Percentiles rank a stretch among this genome's conserved stretches.
These are phyloP conservation scores for Oryzias curvinotus DNA, from an alignment of 2,113 vertebrate species.

Conservation along the genomic window DNA sequence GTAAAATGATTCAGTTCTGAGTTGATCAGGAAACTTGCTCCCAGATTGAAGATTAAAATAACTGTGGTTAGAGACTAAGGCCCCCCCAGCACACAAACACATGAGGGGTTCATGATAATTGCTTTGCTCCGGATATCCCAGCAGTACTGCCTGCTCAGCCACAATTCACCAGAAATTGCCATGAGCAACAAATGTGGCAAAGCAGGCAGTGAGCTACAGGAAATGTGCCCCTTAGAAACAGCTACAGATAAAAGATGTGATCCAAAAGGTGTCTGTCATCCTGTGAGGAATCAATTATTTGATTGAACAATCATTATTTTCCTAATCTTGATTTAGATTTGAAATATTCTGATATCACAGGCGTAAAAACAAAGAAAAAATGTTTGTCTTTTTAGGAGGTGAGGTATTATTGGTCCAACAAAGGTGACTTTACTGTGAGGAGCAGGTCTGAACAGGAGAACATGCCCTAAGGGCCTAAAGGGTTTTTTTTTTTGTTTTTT, in stretches of 20 bases:
- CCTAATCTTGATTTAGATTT: neutral
- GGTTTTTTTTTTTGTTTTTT: constrained; percentile 14
- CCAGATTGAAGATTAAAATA: constrained; percentile 53
- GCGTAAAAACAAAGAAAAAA: constrained; percentile 5
- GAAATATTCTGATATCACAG: constrained; percentile 1
- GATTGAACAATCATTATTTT: neutral
- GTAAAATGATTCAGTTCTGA: constrained; percentile 34
- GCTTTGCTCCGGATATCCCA: constrained; percentile 68
- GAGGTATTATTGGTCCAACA: constrained; percentile 40
- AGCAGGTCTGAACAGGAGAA: constrained; percentile 59
- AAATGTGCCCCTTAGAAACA: neutral
- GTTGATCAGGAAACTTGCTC: constrained; percentile 22
- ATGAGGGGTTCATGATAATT: constrained; percentile 75
- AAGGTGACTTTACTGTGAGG: constrained; percentile 41
- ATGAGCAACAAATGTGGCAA: constrained; percentile 25
- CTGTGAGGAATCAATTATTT: neutral
- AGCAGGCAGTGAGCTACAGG: constrained; percentile 3
- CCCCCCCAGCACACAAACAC: constrained; percentile 4
- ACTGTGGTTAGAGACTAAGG: constrained; percentile 43
- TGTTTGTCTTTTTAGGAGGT: constrained; percentile 21
- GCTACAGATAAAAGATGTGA: neutral
- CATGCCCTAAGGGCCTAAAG: constrained; percentile 27
- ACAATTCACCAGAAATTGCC: constrained; percentile 42
- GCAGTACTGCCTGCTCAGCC: constrained; percentile 44
- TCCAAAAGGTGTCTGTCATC: constrained; percentile 1